Base-by-base conservation (phyloP, 2,113 vertebrate genomes). In the Cervus canadensis region DNA sequence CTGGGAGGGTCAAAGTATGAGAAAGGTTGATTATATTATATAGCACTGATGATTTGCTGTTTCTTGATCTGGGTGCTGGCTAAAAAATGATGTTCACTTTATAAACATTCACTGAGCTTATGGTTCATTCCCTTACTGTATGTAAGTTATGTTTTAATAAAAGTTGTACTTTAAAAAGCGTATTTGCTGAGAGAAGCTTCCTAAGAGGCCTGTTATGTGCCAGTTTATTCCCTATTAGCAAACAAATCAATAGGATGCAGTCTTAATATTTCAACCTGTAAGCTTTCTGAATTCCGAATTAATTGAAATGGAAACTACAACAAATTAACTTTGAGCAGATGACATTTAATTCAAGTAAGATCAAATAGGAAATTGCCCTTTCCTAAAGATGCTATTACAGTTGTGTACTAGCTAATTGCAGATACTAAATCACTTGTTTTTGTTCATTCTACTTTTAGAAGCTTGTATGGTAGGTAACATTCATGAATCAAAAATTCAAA, bases 301-400 rank as follows among this genome's bases (percentile, higher is more conserved):
- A 98, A 97, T 98, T 98, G 96, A 98, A 98, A 98, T 5, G 59
- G 83, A 97, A 62, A 13, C 57, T 30, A 78, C 74, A 97, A 87
- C 96, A 94, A 98, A 97, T 98, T 98, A 96, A 97, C 56, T 54
- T 95, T 93, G 43, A 98, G 64, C 71, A 93, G 85, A 97, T 97
- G 95, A 89, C 48, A 88, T 98, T 98, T 98, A 90, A 95, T 97
- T 93, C 36, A 82, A 90, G 97, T 33, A 94, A 64, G 94, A 97
- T 57, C 13, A 84, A 36, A 28, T 15, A 93, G 30, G n/a, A 98
- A 98, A 97, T 54, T 96, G 62, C 17, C 87, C 89, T 50, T 48
- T 97, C 89, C 96, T 97, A 36, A 97, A 96, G 36, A 94, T 92
- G 36, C 59, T 95, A 67, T 96, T 96, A 78, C 1, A 95, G 57